Conservation (phyloP, 2,888 invertebrate species). For the Pseudococcus longispinus region DNA sequence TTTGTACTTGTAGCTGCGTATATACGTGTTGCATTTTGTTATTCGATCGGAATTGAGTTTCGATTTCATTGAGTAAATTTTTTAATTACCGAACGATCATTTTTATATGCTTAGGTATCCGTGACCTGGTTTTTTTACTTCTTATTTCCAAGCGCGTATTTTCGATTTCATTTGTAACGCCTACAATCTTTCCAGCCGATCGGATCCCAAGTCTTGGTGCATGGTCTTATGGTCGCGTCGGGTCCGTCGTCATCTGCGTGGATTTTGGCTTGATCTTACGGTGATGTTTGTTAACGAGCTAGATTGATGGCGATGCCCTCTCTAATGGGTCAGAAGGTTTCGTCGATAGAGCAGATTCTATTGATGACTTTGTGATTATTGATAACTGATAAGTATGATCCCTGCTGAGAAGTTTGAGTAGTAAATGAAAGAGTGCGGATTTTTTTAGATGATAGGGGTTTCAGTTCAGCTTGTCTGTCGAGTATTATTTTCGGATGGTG, state of each 20-base stretch:
- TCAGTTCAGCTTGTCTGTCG: no score
- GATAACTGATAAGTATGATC: not conserved
- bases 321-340: not conserved
- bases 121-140: conserved; percentile 1
- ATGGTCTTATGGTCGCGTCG: not conserved
- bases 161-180: conserved; percentile 31
- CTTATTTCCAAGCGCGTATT: not conserved
- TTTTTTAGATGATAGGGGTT: not conserved
- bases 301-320: conserved; percentile 11
- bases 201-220: not conserved
- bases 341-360: not conserved
- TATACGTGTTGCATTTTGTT: not conserved
- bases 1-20: no score
- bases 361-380: not conserved
- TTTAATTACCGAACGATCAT: conserved; percentile 30
- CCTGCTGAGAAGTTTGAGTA: not conserved
- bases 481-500: no score
- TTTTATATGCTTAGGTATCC: not conserved
- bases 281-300: conserved; percentile 24
- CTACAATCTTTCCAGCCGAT: not conserved
- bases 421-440: conserved; percentile 2
- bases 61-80: conserved; percentile 10
- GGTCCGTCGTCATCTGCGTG: not conserved
- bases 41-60: not conserved
- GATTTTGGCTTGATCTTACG: not conserved